Evolutionary conservation across 2,888 invertebrate genomes (phyloP).

Genomic region (Orthosia incerta): DNA sequence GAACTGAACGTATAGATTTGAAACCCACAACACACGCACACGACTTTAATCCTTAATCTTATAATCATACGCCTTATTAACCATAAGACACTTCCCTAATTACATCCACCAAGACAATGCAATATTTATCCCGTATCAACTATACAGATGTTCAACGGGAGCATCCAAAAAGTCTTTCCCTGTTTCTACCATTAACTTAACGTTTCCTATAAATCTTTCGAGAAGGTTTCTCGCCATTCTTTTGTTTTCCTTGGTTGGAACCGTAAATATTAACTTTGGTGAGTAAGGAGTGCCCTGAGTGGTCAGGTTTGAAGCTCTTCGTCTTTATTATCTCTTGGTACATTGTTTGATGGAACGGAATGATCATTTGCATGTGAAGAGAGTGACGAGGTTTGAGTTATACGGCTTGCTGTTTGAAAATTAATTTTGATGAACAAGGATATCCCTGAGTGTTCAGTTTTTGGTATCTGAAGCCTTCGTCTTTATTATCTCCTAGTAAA

Average conservation of each 20-base stretch:
- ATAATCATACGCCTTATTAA: background rate
- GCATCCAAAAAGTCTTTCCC: constrained; percentile 83
- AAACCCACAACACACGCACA: background rate
- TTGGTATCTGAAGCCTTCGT: constrained; percentile 8
- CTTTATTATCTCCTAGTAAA: constrained; percentile 32
- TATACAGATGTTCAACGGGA: constrained; percentile 70
- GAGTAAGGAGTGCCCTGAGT: constrained; percentile 52
- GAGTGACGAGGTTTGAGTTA: background rate
- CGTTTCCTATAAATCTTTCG: constrained; percentile 81
- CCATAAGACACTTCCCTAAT: constrained; percentile 38
- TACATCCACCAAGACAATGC: constrained; percentile 33
- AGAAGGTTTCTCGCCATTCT: constrained; percentile 69
- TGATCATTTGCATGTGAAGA: constrained; percentile 6
- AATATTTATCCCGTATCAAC: constrained; percentile 70
- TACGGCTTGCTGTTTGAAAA: constrained; percentile 40
- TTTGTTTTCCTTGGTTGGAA: constrained; percentile 73
- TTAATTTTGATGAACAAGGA: constrained; percentile 57
- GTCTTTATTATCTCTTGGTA: constrained; percentile 42
- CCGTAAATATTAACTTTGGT: constrained; percentile 64
- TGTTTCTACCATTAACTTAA: constrained; percentile 86
- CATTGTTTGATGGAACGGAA: background rate
- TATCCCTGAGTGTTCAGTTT: constrained; percentile 40
- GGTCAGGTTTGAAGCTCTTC: constrained; percentile 39
- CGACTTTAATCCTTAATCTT: background rate
- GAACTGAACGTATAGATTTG: background rate